A percentile compares a stretch with the other conserved stretches of the same genome.
phyloP scores from a whole-genome alignment of 1,140 invertebrate genomes.

The Drosophila saltans region DNA sequence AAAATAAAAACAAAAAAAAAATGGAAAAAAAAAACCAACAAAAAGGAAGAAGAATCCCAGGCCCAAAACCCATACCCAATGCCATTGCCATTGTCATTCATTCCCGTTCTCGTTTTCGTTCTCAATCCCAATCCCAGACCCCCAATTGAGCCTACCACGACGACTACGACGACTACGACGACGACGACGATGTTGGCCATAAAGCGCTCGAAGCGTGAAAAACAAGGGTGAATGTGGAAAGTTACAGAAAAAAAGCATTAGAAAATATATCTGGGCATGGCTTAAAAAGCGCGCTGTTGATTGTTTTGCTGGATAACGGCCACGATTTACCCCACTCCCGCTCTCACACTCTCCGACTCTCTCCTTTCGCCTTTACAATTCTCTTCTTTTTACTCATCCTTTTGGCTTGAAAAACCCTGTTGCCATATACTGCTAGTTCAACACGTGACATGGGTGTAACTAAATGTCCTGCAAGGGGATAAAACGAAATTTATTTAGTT shows the following conservation, averaged over 20 bases:
- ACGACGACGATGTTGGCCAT: constrained; percentile 52
- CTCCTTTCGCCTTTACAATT: constrained; percentile 10
- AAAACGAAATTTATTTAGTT: no score
- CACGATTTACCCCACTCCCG: constrained; percentile 27
- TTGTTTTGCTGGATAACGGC: constrained; percentile 80
- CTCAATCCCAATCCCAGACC: constrained; percentile 57
- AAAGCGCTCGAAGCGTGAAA: constrained; percentile 79
- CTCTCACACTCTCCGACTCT: background rate
- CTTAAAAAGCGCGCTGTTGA: constrained; percentile 81
- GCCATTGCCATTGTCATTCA: constrained; percentile 60
- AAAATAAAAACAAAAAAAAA: constrained; percentile 35
- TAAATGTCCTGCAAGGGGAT: no score
- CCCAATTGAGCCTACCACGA: constrained; percentile 56
- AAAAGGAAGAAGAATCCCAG: constrained; percentile 32
- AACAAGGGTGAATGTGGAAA: constrained; percentile 80
- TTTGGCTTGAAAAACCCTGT: constrained; percentile 37
- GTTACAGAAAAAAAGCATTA: constrained; percentile 81
- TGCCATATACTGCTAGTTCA: constrained; percentile 24
- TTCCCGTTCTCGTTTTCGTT: background rate
- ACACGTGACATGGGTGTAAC: background rate
- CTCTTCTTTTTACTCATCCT: constrained; percentile 14
- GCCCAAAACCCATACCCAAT: constrained; percentile 55
- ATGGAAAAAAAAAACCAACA: constrained; percentile 36
- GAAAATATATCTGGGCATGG: constrained; percentile 78
- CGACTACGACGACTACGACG: constrained; percentile 1